Base-by-base conservation (phyloP, 2,113 vertebrate genomes). In the Aleadryas rufinucha region DNA sequence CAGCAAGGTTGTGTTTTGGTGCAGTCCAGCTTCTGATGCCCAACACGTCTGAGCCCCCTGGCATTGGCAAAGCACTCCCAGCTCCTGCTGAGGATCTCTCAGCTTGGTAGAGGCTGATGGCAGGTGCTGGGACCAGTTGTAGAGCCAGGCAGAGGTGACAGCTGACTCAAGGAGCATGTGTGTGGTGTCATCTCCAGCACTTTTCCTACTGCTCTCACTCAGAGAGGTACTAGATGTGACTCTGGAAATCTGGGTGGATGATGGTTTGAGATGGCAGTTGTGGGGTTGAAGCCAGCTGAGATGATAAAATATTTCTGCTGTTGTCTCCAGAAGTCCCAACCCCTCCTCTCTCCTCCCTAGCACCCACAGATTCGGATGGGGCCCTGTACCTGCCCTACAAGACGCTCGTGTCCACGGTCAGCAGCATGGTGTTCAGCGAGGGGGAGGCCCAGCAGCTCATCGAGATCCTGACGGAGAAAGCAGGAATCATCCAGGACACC, bases 401-500 rank as follows among this genome's bases (percentile, higher is more conserved):
- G 97, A 98, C 98, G 0, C 97, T 99, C 11, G 97, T 99, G 68
- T 99, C 99, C 77, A 98, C 98, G 1, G 71, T 99, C 70, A 98
- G 98, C 90, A 99, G 96, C 97, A 99, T 98, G 99, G 98, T 98
- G 44, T 99, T 99, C 97, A 99, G 96, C 5, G 99, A 99, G 92
- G 98, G 98, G 4, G 99, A 99, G 93, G 98, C 98, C 35, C 99
- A 99, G 82, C 98, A 97, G 69, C 98, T 99, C 93, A 99, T 99
- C 3, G 99, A 99, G 97, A 99, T 99, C 96, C 98, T 99, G 47
- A 98, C 99, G 0, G 99, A 99, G 94, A 99, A 99, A 95, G 95
- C 97, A 0, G 99, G 99, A 72, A 95, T 98, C 27, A 85, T 98
- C 81, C 99, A 99, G 93, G 99, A 99, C 88, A 98, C 98, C 41